A percentile compares a stretch with the other conserved stretches of the same genome.
These are phyloP conservation scores for Hippocampus zosterae DNA, from an alignment of 2,113 vertebrate genomes.

Conservation along the genomic window DNA sequence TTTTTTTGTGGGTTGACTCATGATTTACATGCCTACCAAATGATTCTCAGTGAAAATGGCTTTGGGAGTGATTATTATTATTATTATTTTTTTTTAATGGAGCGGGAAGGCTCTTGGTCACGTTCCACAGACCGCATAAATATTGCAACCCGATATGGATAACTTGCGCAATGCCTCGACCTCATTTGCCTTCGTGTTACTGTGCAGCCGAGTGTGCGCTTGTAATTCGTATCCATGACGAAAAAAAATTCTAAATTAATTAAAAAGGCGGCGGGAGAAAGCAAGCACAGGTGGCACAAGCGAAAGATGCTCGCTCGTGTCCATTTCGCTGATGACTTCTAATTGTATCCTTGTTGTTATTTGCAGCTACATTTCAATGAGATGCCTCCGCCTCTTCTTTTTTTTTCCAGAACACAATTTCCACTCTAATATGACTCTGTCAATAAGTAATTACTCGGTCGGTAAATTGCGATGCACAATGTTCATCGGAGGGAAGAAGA, in stretches of 20 bases:
- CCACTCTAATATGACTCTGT: slow-evolving; percentile 63
- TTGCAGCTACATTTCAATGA: slow-evolving; percentile 30
- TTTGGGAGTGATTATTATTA: background rate
- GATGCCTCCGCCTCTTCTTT: slow-evolving; percentile 41
- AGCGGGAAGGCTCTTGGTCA: background rate
- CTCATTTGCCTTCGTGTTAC: slow-evolving; percentile 24
- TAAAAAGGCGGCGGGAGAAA: slow-evolving; percentile 50
- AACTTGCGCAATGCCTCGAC: slow-evolving; percentile 44
- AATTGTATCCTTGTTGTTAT: slow-evolving; percentile 43
- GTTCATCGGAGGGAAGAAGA: slow-evolving; percentile 62
- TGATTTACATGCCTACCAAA: background rate
- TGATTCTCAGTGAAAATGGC: background rate
- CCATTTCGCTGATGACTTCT: slow-evolving; percentile 47
- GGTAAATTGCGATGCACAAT: slow-evolving; percentile 65
- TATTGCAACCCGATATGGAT: slow-evolving; percentile 48
- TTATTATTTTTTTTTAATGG: no score
- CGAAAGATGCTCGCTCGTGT: slow-evolving; percentile 31
- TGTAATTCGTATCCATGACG: slow-evolving; percentile 57
- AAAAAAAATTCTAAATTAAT: slow-evolving; percentile 49
- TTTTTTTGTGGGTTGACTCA: background rate
- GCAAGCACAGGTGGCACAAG: slow-evolving; percentile 51
- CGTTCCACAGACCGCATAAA: slow-evolving; percentile 34
- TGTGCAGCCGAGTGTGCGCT: slow-evolving; percentile 44
- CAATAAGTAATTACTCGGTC: slow-evolving; percentile 75
- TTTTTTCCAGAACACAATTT: slow-evolving; percentile 59